These are phyloP conservation scores for Papilio demoleus DNA, from an alignment of 2,888 invertebrate genomes.

Conservation along the genomic window DNA sequence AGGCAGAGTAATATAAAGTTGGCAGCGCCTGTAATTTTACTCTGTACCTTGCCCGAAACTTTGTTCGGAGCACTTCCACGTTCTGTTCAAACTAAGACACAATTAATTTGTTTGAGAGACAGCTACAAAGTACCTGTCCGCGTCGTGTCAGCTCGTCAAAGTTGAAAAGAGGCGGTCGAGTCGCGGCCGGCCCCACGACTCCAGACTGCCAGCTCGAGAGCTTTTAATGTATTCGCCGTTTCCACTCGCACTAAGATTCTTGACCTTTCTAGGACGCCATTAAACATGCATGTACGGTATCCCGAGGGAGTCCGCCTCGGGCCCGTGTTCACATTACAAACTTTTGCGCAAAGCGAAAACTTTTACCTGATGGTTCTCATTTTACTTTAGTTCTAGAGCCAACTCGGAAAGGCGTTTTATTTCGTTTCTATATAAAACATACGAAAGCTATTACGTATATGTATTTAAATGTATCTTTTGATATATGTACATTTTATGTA, in stretches of 20 bases:
- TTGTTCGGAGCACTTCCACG: conserved; percentile 71
- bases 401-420: conserved; percentile 49
- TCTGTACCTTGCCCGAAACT: conserved; percentile 71
- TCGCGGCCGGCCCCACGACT: conserved; percentile 47
- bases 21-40: conserved; percentile 55
- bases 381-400: conserved; percentile 65
- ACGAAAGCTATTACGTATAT: background rate
- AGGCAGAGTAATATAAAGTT: conserved; percentile 45
- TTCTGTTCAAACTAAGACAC: conserved; percentile 75
- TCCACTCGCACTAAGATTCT: conserved; percentile 70
- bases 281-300: conserved; percentile 78
- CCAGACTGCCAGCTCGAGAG: conserved; percentile 62
- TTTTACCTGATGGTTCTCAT: conserved; percentile 70
- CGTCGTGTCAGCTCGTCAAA: conserved; percentile 66
- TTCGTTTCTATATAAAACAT: conserved; percentile 49
- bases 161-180: conserved; percentile 73
- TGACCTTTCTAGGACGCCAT: conserved; percentile 80
- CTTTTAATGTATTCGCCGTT: conserved; percentile 78
- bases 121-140: conserved; percentile 79
- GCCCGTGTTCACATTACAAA: conserved; percentile 75
- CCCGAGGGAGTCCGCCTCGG: conserved; percentile 67
- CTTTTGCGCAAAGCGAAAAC: conserved; percentile 77
- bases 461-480: too few species aligned
- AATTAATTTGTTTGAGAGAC: conserved; percentile 81
- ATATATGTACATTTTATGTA: too few species aligned